Percentiles rank a stretch among this genome's conserved stretches.
phyloP scores from a whole-genome alignment of 2,113 vertebrate genomes.

The Lepus timidus region DNA sequence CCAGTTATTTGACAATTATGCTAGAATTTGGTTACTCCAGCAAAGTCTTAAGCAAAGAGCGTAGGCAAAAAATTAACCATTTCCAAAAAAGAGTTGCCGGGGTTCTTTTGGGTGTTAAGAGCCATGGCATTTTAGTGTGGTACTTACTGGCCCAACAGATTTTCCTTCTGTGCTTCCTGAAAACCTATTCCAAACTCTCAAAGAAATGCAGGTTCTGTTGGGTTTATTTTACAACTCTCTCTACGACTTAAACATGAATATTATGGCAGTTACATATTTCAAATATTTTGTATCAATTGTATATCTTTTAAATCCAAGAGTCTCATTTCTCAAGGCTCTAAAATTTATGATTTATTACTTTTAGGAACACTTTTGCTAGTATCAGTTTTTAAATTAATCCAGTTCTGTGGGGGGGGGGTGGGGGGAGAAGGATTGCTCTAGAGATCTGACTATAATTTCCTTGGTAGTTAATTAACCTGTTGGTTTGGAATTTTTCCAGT shows the following conservation, averaged over 20 bases:
- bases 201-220: neutral
- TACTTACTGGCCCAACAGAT: neutral
- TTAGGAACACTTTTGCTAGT: no score
- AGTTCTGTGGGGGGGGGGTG: no score
- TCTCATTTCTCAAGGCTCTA: no score
- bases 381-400: no score
- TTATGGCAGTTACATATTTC: no score
- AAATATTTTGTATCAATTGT: no score
- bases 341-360: no score
- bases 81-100: neutral
- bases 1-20: neutral
- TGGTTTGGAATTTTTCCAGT: neutral
- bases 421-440: no score
- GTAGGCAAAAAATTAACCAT: neutral
- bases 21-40: neutral
- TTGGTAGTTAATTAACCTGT: no score
- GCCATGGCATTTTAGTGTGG: neutral
- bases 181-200: conserved; percentile 17
- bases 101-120: neutral
- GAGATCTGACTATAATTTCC: no score
- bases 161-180: neutral
- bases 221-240: neutral
- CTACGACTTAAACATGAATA: no score
- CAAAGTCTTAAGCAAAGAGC: neutral
- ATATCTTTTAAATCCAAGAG: no score